Evolutionary conservation across 2,113 vertebrate species (phyloP).

Genomic region (Barbus barbus): DNA sequence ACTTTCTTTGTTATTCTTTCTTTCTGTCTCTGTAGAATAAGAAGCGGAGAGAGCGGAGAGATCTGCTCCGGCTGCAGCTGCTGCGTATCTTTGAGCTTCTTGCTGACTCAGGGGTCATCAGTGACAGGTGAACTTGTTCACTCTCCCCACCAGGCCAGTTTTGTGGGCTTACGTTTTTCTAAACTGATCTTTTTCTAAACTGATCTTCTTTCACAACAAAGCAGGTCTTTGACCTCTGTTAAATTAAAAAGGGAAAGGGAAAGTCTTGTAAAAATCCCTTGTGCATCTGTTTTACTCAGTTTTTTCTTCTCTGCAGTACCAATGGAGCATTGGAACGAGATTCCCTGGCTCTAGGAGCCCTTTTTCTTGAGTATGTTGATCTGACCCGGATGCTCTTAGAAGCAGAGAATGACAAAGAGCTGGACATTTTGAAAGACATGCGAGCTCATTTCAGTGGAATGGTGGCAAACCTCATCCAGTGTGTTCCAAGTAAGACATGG

Average conservation of each 20-base stretch:
- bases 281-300: not conserved
- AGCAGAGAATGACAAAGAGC: slow-evolving; percentile 92
- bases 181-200: not conserved
- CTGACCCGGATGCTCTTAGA: slow-evolving; percentile 97
- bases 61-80: slow-evolving; percentile 90
- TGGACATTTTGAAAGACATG: slow-evolving; percentile 97
- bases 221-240: not conserved
- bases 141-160: not conserved
- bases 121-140: slow-evolving; percentile 86
- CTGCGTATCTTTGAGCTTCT: slow-evolving; percentile 95
- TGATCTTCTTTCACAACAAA: not conserved
- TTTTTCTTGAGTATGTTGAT: slow-evolving; percentile 97
- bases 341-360: slow-evolving; percentile 89
- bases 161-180: not conserved
- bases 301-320: slow-evolving; percentile 75
- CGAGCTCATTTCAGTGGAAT: slow-evolving; percentile 97
- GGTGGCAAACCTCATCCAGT: slow-evolving; percentile 97
- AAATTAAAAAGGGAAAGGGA: not conserved
- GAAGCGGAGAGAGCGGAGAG: slow-evolving; percentile 92
- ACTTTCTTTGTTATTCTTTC: not conserved
- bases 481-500: slow-evolving; percentile 58
- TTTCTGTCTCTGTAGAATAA: slow-evolving; percentile 82
- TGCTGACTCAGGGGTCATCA: slow-evolving; percentile 95
- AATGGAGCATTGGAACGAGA: slow-evolving; percentile 96
- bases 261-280: slow-evolving; percentile 1